Base-by-base conservation (phyloP, 92 coral and sea anemone species). In the Micromussa lordhowensis region DNA sequence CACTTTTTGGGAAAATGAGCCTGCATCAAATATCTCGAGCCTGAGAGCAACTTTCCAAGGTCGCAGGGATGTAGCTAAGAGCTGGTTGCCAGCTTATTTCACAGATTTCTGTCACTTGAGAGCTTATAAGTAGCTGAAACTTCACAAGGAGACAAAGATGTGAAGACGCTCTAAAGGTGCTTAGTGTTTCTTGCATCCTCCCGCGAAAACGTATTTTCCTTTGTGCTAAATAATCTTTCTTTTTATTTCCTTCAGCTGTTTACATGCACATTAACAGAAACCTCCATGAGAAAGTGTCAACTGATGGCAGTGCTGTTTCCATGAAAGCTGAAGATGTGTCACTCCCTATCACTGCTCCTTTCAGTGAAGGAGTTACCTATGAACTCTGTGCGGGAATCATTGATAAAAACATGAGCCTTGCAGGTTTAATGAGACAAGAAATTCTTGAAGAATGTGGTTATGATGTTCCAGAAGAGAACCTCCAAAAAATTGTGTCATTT, bases 311-410 rank as follows among this genome's bases (percentile, higher is more conserved):
- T 49, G 68, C 87, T 10, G 87, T 91, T 70, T 30, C 72, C 66
- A 92, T 92, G 68, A 71, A 55, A 77, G 85, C 92, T 14, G 99
- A 96, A 75, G 95, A 96, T 61, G 82, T 91, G 8, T 77, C 93
- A 28, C 78, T 88, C 6, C 90, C 92, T 24, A 92, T 97, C 19
- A 88, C 88, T 28, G 99, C 98, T 9, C 90, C 94, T 11, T 81
- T 89, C 40, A 80, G 82, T 59, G 89, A 88, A 54, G 99, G 98
- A 31, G 92, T 98, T 24, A 98, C 99, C 19, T 98, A 96, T 73
- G 99, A 98, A 93, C 90, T 98, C 9, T 98, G 99, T 88, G 99
- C 99, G 6, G 99, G 99, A 76, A 98, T 98, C 49, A 90, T 98
- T 26, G 99, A 98, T 75, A 92, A 98, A 87, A 91, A 98, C 58